These are phyloP conservation scores for Cataglyphis livida DNA, from an alignment of 2,888 invertebrate genomes.

Conservation along the genomic window DNA sequence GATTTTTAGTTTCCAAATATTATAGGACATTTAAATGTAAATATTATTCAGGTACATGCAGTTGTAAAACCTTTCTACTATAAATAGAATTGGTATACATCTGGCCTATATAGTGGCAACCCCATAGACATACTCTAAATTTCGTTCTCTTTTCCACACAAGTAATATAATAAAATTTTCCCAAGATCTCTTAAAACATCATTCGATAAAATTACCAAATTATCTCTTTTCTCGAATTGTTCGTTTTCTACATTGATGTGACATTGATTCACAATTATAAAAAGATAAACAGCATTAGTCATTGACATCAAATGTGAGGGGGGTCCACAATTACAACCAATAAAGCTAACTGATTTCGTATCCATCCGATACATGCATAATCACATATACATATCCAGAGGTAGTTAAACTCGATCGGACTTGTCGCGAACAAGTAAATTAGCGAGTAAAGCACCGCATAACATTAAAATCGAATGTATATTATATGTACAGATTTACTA, in stretches of 20 bases:
- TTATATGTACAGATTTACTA: constrained; percentile 64
- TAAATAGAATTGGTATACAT: background rate
- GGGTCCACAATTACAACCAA: constrained; percentile 17
- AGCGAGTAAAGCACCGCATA: constrained; percentile 56
- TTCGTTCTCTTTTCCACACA: constrained; percentile 2
- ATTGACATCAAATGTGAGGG: constrained; percentile 16
- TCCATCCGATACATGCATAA: constrained; percentile 69
- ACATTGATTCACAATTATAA: constrained; percentile 18
- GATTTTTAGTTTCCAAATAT: constrained; percentile 14
- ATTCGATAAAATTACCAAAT: constrained; percentile 31
- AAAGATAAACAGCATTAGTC: constrained; percentile 16
- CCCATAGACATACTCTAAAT: constrained; percentile 27
- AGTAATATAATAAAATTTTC: constrained; percentile 12
- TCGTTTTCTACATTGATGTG: background rate
- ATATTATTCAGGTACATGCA: constrained; percentile 31
- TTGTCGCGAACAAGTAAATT: constrained; percentile 50
- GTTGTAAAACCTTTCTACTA: constrained; percentile 4
- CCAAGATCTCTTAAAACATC: constrained; percentile 2
- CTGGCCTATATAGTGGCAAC: constrained; percentile 18
- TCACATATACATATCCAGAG: constrained; percentile 58
- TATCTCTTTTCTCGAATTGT: background rate
- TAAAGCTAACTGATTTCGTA: constrained; percentile 60
- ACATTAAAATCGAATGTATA: constrained; percentile 56
- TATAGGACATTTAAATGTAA: constrained; percentile 32
- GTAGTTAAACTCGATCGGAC: constrained; percentile 48